Evolutionary conservation across 2,888 invertebrate species (phyloP).

Genomic region (Spodoptera littoralis): DNA sequence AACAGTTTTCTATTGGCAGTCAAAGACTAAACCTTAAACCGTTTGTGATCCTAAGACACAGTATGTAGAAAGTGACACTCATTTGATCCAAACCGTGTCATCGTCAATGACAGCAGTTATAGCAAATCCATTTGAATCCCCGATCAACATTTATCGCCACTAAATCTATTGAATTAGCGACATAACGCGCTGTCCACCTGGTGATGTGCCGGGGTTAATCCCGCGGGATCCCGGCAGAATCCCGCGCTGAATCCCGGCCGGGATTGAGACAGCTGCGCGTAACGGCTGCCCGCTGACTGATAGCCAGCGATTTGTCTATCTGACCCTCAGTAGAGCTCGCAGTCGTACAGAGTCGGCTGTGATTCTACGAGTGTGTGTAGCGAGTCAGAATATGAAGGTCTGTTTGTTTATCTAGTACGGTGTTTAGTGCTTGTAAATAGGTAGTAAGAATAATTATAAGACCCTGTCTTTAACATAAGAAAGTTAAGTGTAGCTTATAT

Average conservation of each 20-base stretch:
- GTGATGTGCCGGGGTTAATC: constrained; percentile 48
- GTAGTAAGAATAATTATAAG: no score
- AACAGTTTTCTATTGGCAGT: no score
- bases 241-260: constrained; percentile 27
- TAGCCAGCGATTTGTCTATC: constrained; percentile 65
- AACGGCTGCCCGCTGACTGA: constrained; percentile 59
- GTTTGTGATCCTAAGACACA: no score
- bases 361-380: no score
- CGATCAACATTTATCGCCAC: constrained; percentile 44
- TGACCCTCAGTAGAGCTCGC: constrained; percentile 57
- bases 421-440: no score
- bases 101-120: constrained; percentile 34
- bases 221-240: constrained; percentile 32
- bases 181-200: constrained; percentile 53
- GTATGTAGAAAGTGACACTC: no score
- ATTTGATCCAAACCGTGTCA: constrained; percentile 9
- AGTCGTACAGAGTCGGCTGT: constrained; percentile 17
- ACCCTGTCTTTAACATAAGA: no score
- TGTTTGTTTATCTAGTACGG: no score
- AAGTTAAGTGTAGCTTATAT: no score
- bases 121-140: constrained; percentile 30
- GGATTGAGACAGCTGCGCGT: constrained; percentile 62
- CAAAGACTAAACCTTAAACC: no score
- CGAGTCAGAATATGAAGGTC: no score
- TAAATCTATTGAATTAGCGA: constrained; percentile 55